Evolutionary conservation across 2,888 invertebrate species (phyloP).

Genomic region (Ochropleura plecta): DNA sequence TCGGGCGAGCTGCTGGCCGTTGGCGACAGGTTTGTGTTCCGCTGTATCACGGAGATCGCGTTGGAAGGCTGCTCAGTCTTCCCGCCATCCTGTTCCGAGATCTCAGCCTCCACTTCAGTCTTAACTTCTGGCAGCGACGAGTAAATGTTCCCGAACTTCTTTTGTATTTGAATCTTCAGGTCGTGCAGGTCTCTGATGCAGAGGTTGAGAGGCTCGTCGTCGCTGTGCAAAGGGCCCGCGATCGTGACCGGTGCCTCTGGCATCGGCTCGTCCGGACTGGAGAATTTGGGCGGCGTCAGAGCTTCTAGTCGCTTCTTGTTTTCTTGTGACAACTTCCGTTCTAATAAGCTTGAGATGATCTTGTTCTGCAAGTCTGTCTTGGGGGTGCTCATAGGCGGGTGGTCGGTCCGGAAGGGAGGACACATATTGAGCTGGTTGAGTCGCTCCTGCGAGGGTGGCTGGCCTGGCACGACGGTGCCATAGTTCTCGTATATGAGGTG

Average conservation of each 20-base stretch:
- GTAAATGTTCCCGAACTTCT: conserved; percentile 92
- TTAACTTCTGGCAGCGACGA: conserved; percentile 90
- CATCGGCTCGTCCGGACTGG: conserved; percentile 82
- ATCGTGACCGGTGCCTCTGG: conserved; percentile 81
- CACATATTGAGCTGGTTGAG: conserved; percentile 73
- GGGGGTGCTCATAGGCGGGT: conserved; percentile 77
- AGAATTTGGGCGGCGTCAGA: conserved; percentile 78
- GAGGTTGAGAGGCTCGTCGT: conserved; percentile 95
- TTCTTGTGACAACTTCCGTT: conserved; percentile 93
- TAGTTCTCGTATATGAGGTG: conserved; percentile 98
- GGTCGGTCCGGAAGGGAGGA: conserved; percentile 73
- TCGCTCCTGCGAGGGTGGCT: conserved; percentile 90
- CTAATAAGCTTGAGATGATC: conserved; percentile 93
- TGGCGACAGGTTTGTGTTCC: conserved; percentile 82
- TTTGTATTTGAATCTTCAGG: conserved; percentile 92
- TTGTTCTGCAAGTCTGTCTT: conserved; percentile 93
- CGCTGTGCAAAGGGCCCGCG: conserved; percentile 79
- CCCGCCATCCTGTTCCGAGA: conserved; percentile 86
- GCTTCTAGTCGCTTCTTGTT: conserved; percentile 87
- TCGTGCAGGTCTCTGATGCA: conserved; percentile 95
- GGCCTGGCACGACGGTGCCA: conserved; percentile 95
- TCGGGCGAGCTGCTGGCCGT: conserved; percentile 87
- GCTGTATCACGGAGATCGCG: conserved; percentile 87
- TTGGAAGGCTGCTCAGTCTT: conserved; percentile 83
- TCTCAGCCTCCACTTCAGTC: conserved; percentile 90